Evolutionary conservation across 2,113 vertebrate genomes (phyloP), one percentile per base, ranked within the genome.

Genomic region (Dinomys branickii): DNA sequence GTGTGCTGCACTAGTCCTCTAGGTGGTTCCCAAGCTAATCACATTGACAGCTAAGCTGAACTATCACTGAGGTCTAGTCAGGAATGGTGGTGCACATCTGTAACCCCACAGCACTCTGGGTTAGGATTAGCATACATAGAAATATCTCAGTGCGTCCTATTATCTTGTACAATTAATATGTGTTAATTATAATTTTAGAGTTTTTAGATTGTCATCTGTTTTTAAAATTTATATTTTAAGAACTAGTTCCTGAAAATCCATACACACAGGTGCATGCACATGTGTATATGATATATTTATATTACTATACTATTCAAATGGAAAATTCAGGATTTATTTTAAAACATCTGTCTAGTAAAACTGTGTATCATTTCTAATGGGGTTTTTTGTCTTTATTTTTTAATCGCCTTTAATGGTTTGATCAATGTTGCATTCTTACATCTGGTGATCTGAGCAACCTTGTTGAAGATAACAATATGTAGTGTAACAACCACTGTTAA

Each of bases 281-380:
- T 50, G 47, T n/a, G 47, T 50, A 50, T 50, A 50, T 14, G 83
- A 65, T 58, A 61, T 44, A 93, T 83, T 91, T 94, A 67, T 50
- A 85, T 75, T 56, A 63, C n/a, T 11, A 14, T 77, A 28, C 59
- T 88, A 16, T 9, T 93, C 16, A 50, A 44, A 73, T 50, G n/a
- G 30, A 54, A 94, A 88, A 63, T 84, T 75, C 17, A 93, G 16
- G 35, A 71, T 47, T 75, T 75, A 44, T 75, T 89, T 94, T 69
- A 13, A 87, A 90, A 86, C 80, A 96, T 30, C 17, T n/a, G 56
- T 88, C 80, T 50, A 50, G 47, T 50, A 9, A 50, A 50, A 50
- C 54, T 50, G 5, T 50, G 47, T 50, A 50, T 50, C 47, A 50
- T 50, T 9, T 6, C 47, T 50, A 50, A 50, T 50, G 47, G 47